Evolutionary conservation across 2,888 invertebrate genomes (phyloP).

Genomic region (Polyommatus iphigenia): DNA sequence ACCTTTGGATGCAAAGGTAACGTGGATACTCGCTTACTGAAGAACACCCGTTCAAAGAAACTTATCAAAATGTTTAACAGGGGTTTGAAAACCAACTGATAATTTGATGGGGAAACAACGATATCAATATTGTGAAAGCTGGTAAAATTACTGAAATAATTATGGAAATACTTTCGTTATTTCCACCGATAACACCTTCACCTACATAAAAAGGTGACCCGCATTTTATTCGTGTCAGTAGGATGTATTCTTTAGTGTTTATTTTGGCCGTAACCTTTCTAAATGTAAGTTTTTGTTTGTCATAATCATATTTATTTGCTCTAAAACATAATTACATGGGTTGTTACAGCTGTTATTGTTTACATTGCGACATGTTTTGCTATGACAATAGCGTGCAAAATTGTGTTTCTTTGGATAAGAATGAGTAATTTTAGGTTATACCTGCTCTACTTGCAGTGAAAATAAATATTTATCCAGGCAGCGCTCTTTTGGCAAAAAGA

Average conservation of each 20-base stretch:
- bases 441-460: no score
- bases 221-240: constrained; percentile 12
- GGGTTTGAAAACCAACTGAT: not conserved
- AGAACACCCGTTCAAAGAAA: not conserved
- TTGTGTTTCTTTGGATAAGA: no score
- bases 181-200: not conserved
- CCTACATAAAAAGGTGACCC: constrained; percentile 24
- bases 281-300: constrained; percentile 39
- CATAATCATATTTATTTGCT: no score
- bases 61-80: not conserved
- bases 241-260: constrained; percentile 35
- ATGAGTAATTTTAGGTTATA: no score
- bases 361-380: no score
- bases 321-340: no score
- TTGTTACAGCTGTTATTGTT: no score
- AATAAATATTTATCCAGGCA: no score
- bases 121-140: constrained; percentile 6
- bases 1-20: not conserved
- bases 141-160: constrained; percentile 27
- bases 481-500: no score
- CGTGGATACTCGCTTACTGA: not conserved
- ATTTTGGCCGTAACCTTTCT: constrained; percentile 31
- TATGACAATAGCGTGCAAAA: no score
- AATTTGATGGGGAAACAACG: not conserved
- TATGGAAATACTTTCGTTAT: constrained; percentile 10